Conservation (phyloP, 2,797 vertebrate species). For the Gymnopithys bicolor region DNA sequence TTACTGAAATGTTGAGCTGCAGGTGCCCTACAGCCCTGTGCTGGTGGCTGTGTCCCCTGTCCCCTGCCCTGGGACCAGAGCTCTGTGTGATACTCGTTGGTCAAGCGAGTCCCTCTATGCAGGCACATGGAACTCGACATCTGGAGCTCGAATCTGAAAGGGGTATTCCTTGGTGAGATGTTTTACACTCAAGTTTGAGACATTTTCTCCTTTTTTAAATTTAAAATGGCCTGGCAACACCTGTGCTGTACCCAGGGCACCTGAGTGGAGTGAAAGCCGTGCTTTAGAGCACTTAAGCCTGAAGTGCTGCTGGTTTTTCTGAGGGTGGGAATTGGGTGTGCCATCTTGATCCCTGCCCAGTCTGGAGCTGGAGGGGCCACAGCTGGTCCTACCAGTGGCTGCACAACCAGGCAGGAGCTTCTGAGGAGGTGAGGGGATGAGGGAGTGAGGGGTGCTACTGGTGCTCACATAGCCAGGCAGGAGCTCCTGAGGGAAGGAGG, state of each 20-base stretch:
- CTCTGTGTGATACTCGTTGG: fast-evolving
- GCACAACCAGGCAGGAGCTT: background rate
- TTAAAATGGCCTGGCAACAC: fast-evolving
- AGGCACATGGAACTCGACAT: fast-evolving
- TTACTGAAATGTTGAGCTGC: fast-evolving
- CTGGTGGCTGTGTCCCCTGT: background rate
- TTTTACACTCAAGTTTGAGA: background rate
- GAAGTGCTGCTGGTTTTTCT: fast-evolving
- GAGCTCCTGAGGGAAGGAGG: background rate
- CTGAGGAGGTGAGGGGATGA: background rate
- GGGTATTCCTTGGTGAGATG: background rate
- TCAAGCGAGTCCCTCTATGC: fast-evolving
- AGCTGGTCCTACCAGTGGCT: background rate
- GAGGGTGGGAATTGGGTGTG: background rate
- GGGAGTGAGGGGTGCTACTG: background rate
- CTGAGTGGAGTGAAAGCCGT: fast-evolving
- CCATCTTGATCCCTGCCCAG: background rate
- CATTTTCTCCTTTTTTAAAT: background rate
- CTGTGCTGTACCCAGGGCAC: fast-evolving
- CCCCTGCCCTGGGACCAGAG: fast-evolving
- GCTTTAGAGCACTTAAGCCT: background rate
- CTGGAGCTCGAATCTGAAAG: fast-evolving
- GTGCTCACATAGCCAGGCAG: background rate
- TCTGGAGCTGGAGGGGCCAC: fast-evolving
- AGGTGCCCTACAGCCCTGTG: fast-evolving